Evolutionary conservation across 2,113 vertebrate species (phyloP).

Genomic region (Bubo blakistoni): DNA sequence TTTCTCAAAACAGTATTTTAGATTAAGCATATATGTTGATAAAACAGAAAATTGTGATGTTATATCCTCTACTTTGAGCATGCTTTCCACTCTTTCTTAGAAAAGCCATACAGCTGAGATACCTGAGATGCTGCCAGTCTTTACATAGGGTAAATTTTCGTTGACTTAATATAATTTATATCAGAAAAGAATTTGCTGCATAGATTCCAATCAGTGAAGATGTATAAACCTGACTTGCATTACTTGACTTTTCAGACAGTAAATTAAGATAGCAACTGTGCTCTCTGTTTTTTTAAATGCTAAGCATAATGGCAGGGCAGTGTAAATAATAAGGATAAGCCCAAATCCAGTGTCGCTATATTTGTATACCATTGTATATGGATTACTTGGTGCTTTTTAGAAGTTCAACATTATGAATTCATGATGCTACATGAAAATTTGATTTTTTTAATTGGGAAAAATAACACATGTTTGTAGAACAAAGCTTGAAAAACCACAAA

Average conservation of each 20-base stretch:
- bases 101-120: fast-evolving
- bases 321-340: neutral
- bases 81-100: neutral
- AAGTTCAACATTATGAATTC: neutral
- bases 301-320: neutral
- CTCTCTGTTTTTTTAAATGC: neutral
- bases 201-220: neutral
- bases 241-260: neutral
- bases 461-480: neutral
- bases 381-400: neutral
- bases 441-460: neutral
- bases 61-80: neutral
- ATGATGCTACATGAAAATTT: neutral
- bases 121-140: neutral
- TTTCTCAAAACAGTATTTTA: neutral
- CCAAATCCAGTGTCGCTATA: neutral
- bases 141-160: neutral
- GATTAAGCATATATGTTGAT: neutral
- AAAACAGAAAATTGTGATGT: neutral
- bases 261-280: neutral
- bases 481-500: neutral
- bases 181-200: neutral
- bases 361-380: neutral
- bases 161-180: neutral
- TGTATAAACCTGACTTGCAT: neutral